Conservation (phyloP, 2,113 vertebrate species). For the Aramus guarauna region DNA sequence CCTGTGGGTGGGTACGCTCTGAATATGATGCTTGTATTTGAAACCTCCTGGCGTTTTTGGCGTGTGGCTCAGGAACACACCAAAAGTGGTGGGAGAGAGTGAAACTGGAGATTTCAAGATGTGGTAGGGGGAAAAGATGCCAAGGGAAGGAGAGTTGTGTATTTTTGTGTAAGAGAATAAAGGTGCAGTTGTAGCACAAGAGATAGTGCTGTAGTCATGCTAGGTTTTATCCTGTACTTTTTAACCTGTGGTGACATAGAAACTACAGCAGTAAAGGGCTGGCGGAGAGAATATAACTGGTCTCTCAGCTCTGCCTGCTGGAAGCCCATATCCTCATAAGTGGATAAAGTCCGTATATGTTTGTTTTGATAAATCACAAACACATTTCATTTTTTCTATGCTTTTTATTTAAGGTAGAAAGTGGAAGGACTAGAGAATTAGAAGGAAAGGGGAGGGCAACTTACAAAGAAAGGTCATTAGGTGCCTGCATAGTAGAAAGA, state of each 20-base stretch:
- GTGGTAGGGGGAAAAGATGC: not conserved
- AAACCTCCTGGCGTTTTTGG: constrained; percentile 2
- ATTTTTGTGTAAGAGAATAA: not conserved
- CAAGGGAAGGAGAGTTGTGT: not conserved
- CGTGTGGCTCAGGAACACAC: not conserved
- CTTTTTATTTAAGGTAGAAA: not conserved
- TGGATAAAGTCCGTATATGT: not conserved
- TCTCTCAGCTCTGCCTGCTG: not conserved
- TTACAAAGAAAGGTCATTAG: not conserved
- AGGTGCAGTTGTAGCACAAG: not conserved
- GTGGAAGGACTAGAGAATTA: not conserved
- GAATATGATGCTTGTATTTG: not conserved
- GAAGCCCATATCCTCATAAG: not conserved
- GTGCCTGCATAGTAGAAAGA: not conserved
- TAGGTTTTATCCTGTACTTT: not conserved
- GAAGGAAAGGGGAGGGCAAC: not conserved
- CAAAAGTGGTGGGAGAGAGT: not conserved
- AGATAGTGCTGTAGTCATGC: not conserved
- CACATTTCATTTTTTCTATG: accelerated
- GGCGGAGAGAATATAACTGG: not conserved
- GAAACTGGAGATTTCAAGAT: not conserved
- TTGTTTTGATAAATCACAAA: not conserved
- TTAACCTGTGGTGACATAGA: not conserved
- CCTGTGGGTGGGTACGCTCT: constrained; percentile 9
- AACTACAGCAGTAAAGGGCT: not conserved